Conservation (phyloP, 2,888 invertebrate species). For the Merodon equestris region DNA sequence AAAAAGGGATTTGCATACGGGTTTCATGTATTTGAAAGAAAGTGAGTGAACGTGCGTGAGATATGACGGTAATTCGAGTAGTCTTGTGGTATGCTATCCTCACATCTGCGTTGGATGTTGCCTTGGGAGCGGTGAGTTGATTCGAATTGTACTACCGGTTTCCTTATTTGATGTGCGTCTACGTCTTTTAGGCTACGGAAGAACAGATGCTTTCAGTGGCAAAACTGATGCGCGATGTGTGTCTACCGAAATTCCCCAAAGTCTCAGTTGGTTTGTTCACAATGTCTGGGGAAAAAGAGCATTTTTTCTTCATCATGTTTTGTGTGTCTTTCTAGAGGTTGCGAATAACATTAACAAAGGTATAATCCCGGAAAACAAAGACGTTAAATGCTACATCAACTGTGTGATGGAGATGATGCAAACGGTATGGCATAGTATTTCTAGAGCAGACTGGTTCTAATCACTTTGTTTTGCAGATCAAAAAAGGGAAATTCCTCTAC, state of each 20-base stretch:
- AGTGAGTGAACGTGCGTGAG: background rate
- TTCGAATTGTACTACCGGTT: background rate
- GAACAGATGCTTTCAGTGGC: slow-evolving; percentile 83
- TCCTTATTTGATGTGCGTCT: background rate
- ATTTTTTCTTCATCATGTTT: background rate
- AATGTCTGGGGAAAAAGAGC: background rate
- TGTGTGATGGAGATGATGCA: slow-evolving; percentile 81
- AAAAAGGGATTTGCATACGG: no score
- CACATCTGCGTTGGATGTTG: slow-evolving; percentile 21
- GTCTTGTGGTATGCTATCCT: slow-evolving; percentile 8
- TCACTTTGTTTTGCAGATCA: slow-evolving; percentile 72
- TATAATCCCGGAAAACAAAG: slow-evolving; percentile 74
- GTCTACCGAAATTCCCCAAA: slow-evolving; percentile 82
- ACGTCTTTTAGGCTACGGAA: slow-evolving; percentile 74
- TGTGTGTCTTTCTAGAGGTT: no score
- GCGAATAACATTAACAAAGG: slow-evolving; percentile 74
- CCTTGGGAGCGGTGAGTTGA: slow-evolving; percentile 45
- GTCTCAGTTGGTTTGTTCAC: slow-evolving; percentile 65
- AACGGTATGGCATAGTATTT: slow-evolving; percentile 74
- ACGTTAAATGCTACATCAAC: slow-evolving; percentile 80
- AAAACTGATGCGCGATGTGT: slow-evolving; percentile 83
- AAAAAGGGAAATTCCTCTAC: slow-evolving; percentile 77
- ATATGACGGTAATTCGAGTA: slow-evolving; percentile 37
- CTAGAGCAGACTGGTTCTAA: no score
- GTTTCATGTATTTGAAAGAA: no score